These are phyloP conservation scores for Solea senegalensis DNA, from an alignment of 2,113 vertebrate species.

Conservation along the genomic window DNA sequence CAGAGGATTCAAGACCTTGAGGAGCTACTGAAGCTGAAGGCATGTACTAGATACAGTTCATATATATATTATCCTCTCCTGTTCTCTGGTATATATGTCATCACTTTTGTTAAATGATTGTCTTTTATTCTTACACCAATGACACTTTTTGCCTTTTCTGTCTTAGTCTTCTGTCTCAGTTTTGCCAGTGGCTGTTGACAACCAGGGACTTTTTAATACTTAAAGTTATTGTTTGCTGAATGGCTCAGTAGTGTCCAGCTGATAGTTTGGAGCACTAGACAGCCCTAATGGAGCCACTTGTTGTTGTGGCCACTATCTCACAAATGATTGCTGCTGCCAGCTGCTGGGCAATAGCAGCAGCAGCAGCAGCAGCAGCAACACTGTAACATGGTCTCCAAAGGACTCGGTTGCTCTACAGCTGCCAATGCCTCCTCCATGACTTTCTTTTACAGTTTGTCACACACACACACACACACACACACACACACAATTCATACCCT, in stretches of 20 bases:
- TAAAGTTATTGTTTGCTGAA: constrained; percentile 23
- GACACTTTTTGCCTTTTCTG: not conserved
- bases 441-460: constrained; percentile 49
- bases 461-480: too few species aligned
- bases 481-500: not conserved
- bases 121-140: too few species aligned
- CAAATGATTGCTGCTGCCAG: constrained; percentile 57
- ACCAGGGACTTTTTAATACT: constrained; percentile 22
- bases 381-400: constrained; percentile 42
- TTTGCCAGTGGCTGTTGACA: constrained; percentile 7
- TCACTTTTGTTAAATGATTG: not conserved
- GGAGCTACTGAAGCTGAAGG: constrained; percentile 87
- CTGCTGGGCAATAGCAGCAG: constrained; percentile 27
- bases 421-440: constrained; percentile 60
- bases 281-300: constrained; percentile 31
- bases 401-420: constrained; percentile 53
- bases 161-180: not conserved
- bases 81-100: not conserved
- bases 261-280: not conserved
- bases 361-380: constrained; percentile 20
- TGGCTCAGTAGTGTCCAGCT: constrained; percentile 26
- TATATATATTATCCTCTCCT: constrained; percentile 13
- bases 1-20: constrained; percentile 86
- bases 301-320: constrained; percentile 32
- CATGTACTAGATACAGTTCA: constrained; percentile 70